Evolutionary conservation across 2,113 vertebrate genomes (phyloP), one percentile per base, ranked within the genome.

Genomic region (Heterocephalus glaber): DNA sequence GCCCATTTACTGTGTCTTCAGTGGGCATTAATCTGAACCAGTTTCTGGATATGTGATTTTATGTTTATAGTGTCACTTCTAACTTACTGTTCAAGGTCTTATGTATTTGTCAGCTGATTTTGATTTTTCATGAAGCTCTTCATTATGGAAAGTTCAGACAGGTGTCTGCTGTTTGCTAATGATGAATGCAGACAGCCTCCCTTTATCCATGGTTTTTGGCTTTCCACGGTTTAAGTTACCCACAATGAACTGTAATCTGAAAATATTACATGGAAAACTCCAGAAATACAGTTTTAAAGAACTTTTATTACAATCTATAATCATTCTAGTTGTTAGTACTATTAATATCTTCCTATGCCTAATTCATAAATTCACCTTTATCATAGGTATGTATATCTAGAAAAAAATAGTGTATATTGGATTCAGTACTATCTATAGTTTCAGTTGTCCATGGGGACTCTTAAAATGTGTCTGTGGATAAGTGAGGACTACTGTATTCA

Each of bases 121-220:
- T 84, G 26, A 47, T 92, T 97, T 82, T 76, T 76, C 65, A 58
- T 52, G 20, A 89, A 61, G 89, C 52, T 83, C 41, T 94, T 80
- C 52, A 49, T 88, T 89, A 86, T 77, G 49, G 33, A 68, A 96
- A 87, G 82, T 35, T 90, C 54, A 72, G 56, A 85, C 56, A 10
- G 54, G 11, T 30, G 11, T 76, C 82, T 90, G 63, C 52, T 88
- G 12, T 76, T 92, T 80, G 52, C 65, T 88, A 52, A n/a, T 63
- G 30, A 70, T 82, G 52, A 60, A 94, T 76, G 52, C 38, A 9
- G 28, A 17, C 49, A 49, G 5, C 41, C 33, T 47, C 30, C 38
- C 61, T 16, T 79, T 66, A 52, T 19, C 10, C 19, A 11, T 79
- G 61, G 44, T 66, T 5, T 72, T 76, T 86, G 22, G 33, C 13